Conservation (phyloP, 2,797 vertebrate genomes). For the Poeciliopsis turneri region DNA sequence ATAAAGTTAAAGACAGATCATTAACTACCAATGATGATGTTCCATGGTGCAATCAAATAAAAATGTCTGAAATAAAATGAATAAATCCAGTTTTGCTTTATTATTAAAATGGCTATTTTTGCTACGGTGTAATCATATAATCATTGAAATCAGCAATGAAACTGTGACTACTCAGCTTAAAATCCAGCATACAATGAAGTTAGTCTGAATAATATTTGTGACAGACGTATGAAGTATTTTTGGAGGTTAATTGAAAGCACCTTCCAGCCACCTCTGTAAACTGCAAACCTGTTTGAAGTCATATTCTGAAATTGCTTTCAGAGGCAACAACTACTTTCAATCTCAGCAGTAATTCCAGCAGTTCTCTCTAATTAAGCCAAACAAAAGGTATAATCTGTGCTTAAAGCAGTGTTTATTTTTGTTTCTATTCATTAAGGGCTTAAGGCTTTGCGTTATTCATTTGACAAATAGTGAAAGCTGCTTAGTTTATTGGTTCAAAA, state of each 20-base stretch:
- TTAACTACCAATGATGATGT: neutral
- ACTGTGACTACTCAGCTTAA: neutral
- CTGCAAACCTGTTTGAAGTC: neutral
- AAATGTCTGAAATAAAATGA: neutral
- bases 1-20: neutral
- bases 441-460: conserved; percentile 1
- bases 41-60: neutral
- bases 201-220: neutral
- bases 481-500: conserved; percentile 10
- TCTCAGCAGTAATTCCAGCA: neutral
- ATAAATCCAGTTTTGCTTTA: neutral
- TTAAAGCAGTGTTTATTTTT: conserved; percentile 7
- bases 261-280: neutral
- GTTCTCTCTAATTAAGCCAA: neutral
- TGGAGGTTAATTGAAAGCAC: conserved; percentile 3
- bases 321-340: neutral
- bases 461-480: neutral
- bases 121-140: neutral
- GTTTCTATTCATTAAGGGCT: neutral
- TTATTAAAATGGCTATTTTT: neutral
- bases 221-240: neutral
- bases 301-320: neutral
- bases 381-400: neutral
- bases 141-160: neutral
- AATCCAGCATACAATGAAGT: neutral